Conservation (phyloP, 2,113 vertebrate species). For the Chaetodon trifascialis region DNA sequence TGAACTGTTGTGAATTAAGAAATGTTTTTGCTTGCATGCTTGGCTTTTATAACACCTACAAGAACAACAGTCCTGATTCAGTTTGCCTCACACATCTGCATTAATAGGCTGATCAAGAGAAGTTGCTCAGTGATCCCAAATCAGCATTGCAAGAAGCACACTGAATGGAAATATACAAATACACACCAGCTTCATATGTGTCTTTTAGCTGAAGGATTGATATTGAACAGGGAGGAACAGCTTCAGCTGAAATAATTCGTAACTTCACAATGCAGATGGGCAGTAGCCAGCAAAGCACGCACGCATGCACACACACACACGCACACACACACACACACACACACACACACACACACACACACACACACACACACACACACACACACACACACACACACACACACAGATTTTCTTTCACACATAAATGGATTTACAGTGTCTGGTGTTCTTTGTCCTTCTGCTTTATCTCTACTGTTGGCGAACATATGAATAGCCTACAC, state of each 20-base stretch:
- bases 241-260: conserved; percentile 1
- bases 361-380: background rate
- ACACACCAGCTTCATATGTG: background rate
- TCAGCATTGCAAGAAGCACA: background rate
- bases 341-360: background rate
- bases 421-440: conserved; percentile 72
- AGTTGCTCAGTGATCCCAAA: conserved; percentile 8
- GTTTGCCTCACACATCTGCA: background rate
- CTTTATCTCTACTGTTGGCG: conserved; percentile 68
- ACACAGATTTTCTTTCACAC: conserved; percentile 38
- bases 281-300: background rate
- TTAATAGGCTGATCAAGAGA: conserved; percentile 24
- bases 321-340: background rate
- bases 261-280: conserved; percentile 31
- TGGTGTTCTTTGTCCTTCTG: conserved; percentile 54
- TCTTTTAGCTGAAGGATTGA: background rate
- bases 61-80: conserved; percentile 13
- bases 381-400: conserved; percentile 14
- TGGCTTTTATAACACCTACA: background rate
- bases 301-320: background rate
- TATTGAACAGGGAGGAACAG: background rate
- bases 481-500: conserved; percentile 65
- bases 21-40: background rate
- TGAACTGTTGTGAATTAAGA: background rate
- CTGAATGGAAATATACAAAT: conserved; percentile 19